phyloP scores from a whole-genome alignment of 37 sponge, comb jelly and placozoan genomes.

The Eunapius fragilis region DNA sequence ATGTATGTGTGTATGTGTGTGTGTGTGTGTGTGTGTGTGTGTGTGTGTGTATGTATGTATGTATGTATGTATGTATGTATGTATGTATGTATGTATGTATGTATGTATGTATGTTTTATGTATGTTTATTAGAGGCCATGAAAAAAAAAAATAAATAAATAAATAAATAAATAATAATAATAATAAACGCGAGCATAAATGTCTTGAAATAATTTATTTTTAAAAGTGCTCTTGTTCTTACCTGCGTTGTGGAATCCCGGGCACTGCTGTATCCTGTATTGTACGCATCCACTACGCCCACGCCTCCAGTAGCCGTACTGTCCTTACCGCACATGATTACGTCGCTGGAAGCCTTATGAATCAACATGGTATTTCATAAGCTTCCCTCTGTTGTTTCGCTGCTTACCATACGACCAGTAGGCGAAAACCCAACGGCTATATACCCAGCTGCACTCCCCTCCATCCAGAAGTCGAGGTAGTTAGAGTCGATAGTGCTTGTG shows the following conservation, averaged over 20 bases:
- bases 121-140: conserved; percentile 15
- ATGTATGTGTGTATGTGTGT: too few relatives aligned
- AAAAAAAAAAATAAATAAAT: too few relatives aligned
- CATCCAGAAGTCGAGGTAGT: background rate
- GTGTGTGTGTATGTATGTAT: too few relatives aligned
- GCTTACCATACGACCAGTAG: background rate
- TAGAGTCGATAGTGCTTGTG: background rate
- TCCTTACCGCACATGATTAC: background rate
- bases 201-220: too few relatives aligned
- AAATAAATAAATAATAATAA: too few relatives aligned
- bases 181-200: too few relatives aligned
- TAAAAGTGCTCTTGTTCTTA: too few relatives aligned
- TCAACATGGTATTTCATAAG: background rate
- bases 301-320: background rate
- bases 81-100: background rate
- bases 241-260: background rate
- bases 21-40: too few relatives aligned
- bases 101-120: conserved; percentile 22
- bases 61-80: too few relatives aligned
- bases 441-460: background rate
- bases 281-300: background rate
- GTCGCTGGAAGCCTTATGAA: background rate
- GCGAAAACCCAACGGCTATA: background rate
- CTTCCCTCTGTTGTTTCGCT: background rate
- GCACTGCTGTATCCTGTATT: background rate